Conservation (phyloP, 1,140 invertebrate species). For the Nymphalis io region DNA sequence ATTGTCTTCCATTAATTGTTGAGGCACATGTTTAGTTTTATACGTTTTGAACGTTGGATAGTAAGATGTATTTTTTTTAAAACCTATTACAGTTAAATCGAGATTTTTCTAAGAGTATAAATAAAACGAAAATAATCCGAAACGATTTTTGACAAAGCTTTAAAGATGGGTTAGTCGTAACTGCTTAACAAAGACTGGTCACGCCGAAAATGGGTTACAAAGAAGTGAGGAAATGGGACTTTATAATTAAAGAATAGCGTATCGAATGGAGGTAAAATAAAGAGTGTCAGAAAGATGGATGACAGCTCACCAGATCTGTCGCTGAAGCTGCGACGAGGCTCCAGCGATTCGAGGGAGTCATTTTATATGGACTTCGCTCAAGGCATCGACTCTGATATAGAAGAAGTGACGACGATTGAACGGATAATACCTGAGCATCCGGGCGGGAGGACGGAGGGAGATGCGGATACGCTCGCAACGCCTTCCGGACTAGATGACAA, state of each 20-base stretch:
- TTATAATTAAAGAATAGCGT: constrained; percentile 41
- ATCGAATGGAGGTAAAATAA: constrained; percentile 52
- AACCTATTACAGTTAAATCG: not conserved
- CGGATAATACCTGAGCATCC: constrained; percentile 76
- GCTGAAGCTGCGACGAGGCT: constrained; percentile 89
- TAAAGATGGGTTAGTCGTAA: constrained; percentile 56
- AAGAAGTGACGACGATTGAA: constrained; percentile 87
- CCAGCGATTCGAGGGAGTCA: constrained; percentile 91
- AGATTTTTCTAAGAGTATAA: not conserved
- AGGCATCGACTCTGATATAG: constrained; percentile 93
- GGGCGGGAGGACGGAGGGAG: constrained; percentile 71
- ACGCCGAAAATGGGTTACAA: constrained; percentile 49
- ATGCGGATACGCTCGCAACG: constrained; percentile 80
- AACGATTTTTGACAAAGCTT: constrained; percentile 44
- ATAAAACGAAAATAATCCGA: constrained; percentile 18
- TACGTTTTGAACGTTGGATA: not conserved
- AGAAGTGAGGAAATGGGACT: constrained; percentile 51
- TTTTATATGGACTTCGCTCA: constrained; percentile 94
- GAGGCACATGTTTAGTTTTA: not conserved
- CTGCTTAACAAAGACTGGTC: constrained; percentile 27
- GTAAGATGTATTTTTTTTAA: not conserved
- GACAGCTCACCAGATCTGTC: constrained; percentile 92
- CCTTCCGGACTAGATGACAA: constrained; percentile 78
- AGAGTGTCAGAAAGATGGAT: constrained; percentile 81
- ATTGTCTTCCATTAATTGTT: not conserved